Base-by-base conservation (phyloP, 2,113 vertebrate genomes). In the Rhabdomys dilectus region DNA sequence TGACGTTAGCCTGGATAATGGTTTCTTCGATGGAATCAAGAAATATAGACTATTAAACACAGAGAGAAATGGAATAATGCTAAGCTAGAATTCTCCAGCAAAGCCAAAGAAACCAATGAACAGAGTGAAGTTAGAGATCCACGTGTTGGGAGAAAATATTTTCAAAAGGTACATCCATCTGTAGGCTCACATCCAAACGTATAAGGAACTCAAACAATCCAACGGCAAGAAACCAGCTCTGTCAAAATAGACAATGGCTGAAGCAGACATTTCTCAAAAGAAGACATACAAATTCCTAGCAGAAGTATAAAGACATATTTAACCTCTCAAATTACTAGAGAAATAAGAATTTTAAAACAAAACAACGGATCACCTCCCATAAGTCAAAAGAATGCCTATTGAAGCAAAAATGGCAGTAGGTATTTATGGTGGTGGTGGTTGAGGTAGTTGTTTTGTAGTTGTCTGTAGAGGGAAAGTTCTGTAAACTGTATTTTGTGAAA, bases 401-500 rank as follows among this genome's bases (percentile, higher is more conserved):
- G 11, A 60, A 76, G 76, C 34, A 76, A 76, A 88, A 42, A 42
- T n/a, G 29, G 26, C 29, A 48, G 13, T 45, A 76, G 53, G 17
- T 73, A 1, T 91, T 78, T 82, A 17, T 64, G 45, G 51, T 73
- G 8, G 19, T 72, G 34, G 19, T 81, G 29, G 78, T 45, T 12
- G n/a, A n/a, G 56, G 45, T 70, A 90, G 8, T 42, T 84, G 22
- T 64, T 89, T 64, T 48, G 45, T 70, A 48, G 36, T 86, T 97
- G 64, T 88, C n/a, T 86, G 94, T 94, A 81, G 42, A 76, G 22
- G 17, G 31, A 17, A 85, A 62, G 12, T 51, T 70, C 45, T 66
- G 11, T 80, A 51, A 24, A 81, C 88, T 78, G 66, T 56, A 77
- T 87, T 34, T 26, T 80, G 87, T 92, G 60, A 91, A 93, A 91